Evolutionary conservation across 2,113 vertebrate genomes (phyloP).

Genomic region (Pelodiscus sinensis): DNA sequence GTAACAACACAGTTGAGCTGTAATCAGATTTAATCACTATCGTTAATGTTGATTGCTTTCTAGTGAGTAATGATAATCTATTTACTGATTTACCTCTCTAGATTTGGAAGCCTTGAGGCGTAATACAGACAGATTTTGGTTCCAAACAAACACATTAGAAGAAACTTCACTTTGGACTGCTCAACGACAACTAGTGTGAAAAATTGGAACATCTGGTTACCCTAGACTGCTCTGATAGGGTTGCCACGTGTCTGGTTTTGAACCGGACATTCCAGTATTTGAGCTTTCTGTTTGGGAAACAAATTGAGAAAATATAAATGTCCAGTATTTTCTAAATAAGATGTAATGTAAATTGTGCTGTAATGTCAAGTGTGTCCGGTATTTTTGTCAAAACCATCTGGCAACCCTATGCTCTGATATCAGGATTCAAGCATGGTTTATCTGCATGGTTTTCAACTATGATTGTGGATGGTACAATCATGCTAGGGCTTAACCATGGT

Average conservation of each 20-base stretch:
- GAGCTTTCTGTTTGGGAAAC: too few species aligned
- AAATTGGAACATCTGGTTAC: too few species aligned
- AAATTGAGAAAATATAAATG: too few species aligned
- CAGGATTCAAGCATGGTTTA: background rate
- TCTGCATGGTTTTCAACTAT: background rate
- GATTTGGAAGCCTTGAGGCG: background rate
- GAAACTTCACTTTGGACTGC: background rate
- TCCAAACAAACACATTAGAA: background rate
- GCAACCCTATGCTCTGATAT: background rate
- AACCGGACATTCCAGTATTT: too few species aligned
- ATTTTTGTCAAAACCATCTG: too few species aligned
- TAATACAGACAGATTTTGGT: background rate
- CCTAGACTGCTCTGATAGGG: too few species aligned
- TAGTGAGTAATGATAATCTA: background rate
- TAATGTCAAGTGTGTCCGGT: too few species aligned
- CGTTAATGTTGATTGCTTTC: background rate
- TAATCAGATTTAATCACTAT: background rate
- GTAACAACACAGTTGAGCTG: accelerated
- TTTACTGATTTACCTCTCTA: background rate
- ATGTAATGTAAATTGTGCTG: too few species aligned
- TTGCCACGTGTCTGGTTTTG: too few species aligned
- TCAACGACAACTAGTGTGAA: too few species aligned
- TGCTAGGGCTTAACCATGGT: background rate
- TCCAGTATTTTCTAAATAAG: too few species aligned
- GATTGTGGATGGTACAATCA: background rate